Evolutionary conservation across 2,113 vertebrate genomes (phyloP).

Genomic region (Euleptes europaea): DNA sequence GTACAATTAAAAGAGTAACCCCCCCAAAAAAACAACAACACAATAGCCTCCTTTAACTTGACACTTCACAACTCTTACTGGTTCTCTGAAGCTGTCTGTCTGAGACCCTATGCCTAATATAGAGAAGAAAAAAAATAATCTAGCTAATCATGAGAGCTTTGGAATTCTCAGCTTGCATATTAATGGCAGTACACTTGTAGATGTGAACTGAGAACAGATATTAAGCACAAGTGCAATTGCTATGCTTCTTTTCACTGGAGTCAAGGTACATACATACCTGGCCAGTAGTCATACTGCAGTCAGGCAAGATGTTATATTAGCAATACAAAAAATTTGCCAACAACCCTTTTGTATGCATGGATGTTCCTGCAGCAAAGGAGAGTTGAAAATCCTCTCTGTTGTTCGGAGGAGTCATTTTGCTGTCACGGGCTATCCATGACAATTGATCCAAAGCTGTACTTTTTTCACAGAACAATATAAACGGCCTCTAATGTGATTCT

Average conservation of each 20-base stretch:
- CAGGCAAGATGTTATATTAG: neutral
- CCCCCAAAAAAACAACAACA: too few species aligned
- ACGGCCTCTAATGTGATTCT: neutral
- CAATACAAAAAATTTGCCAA: neutral
- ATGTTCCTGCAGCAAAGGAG: neutral
- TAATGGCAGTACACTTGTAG: neutral
- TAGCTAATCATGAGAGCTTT: neutral
- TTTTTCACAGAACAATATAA: neutral
- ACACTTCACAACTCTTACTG: neutral
- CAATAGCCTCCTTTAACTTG: too few species aligned
- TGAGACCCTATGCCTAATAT: neutral
- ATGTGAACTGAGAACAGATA: neutral
- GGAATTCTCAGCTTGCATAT: neutral
- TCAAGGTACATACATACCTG: neutral
- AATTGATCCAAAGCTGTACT: neutral
- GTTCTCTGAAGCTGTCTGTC: neutral
- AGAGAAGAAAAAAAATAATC: neutral
- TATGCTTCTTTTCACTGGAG: neutral
- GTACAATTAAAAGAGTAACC: neutral
- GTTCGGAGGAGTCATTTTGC: neutral
- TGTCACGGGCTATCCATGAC: neutral
- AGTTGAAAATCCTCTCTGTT: neutral
- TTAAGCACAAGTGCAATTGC: neutral
- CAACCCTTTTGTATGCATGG: neutral
- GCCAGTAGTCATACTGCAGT: neutral